Base-by-base conservation (phyloP, 2,888 invertebrate genomes). In the Sphaerophoria rueppellii region DNA sequence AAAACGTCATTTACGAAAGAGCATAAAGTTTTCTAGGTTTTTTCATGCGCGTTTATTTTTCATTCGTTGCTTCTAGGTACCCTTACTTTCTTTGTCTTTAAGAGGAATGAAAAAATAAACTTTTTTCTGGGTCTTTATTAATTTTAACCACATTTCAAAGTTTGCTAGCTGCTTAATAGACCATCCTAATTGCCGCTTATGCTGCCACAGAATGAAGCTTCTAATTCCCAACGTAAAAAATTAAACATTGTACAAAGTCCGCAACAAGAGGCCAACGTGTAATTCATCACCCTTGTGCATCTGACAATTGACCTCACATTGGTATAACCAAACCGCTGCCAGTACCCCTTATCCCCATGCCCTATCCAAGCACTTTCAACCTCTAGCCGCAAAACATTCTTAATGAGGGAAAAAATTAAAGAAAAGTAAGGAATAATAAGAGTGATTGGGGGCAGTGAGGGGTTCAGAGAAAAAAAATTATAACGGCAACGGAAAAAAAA, bases 121-220 rank as follows among this genome's bases (percentile, higher is more conserved):
- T 37, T 75, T 80, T 60, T 70, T 50, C 70, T 34, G 24, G 50
- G 65, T 60, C 67, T 83, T 83, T 79, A 79, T 83, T 79, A 79
- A 79, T 83, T 79, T 83, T 57, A 74, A 72, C 71, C 61, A 72
- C 79, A 79, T 75, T 83, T 79, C 46, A 71, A 83, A 67, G 71
- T 48, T 75, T 57, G 67, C 57, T 52, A 54, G 24, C 67, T 79
- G 75, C 83, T 83, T 83, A 83, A 83, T 79, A 83, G 75, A 83
- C 83, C 83, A 57, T 61, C 71, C 75, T 83, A 83, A 83, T 79
- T 83, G 79, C 83, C 75, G 83, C 61, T 79, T 67, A 75, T 58
- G 16, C 24, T 54, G 16, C n/a, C 71, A 74, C 37, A 14, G 40
- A 43, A 43, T 11, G 9, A 67, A 14, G 7, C 16, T 46, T 52